Evolutionary conservation across 1,140 invertebrate species (phyloP), one percentile per base, ranked within the genome.

Genomic region (Pseudomyrmex dendroicus): DNA sequence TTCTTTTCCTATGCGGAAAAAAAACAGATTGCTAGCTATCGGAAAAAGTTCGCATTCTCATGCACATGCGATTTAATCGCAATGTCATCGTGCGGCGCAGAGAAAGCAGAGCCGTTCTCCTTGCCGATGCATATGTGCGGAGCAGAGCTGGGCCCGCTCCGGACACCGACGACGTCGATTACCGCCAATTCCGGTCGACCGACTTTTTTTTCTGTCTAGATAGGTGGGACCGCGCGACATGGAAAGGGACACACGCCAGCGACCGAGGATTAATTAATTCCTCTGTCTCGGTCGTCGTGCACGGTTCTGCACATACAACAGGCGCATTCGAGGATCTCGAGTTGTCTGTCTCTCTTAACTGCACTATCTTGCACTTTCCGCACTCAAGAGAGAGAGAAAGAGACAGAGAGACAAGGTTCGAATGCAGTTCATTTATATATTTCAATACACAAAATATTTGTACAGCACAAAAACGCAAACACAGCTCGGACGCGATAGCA

Each of bases 181-280:
- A 73, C 13, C 20, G 20, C 56, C 57, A 59, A 73, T 73, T 73
- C 57, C 13, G 13, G 44, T 48, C 46, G 72, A 73, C 44, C 67
- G 67, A 70, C 22, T 70, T 73, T 73, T 73, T 61, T 46, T 61
- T 15, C 13, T 20, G 44, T 73, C 15, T 15, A 61, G 1, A 73
- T 9, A 70, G 50, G 15, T 54, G 17, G 0, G 20, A 73, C 4
- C 13, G 15, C 13, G 12, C n/a, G 10, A 10, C 35, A 10, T 54
- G n/a, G 50, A 70, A 61, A 73, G 44, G 56, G 56, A 73, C n/a
- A 35, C 35, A 35, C 35, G 35, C 35, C 35, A 44, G 67, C 63
- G 20, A 68, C 13, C 17, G 20, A 68, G n/a, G 9, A 52, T 54
- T 54, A 68, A 68, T 68, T 54, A 68, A 68, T 54, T 52, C 13